These are phyloP conservation scores for Sparidentex hasta DNA, from an alignment of 2,797 vertebrate species.

Conservation along the genomic window DNA sequence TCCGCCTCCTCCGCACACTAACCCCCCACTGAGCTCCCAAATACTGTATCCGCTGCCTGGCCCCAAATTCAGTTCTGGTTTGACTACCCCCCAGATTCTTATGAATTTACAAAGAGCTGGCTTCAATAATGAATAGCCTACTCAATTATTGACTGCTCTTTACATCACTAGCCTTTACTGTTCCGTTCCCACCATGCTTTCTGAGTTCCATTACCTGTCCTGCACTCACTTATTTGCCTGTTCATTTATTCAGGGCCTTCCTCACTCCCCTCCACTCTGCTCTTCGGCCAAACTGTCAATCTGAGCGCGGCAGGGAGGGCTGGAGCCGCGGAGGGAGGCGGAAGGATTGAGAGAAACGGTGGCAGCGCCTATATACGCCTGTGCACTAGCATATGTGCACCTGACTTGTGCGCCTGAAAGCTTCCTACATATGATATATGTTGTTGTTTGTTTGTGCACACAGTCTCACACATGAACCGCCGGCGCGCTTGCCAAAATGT, in stretches of 20 bases:
- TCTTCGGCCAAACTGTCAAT: conserved; percentile 56
- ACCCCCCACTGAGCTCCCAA: conserved; percentile 14
- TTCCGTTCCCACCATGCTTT: conserved; percentile 64
- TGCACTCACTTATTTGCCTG: conserved; percentile 78
- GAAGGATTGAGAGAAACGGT: conserved; percentile 33
- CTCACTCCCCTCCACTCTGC: conserved; percentile 34
- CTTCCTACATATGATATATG: conserved; percentile 35
- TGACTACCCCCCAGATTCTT: conserved; percentile 48
- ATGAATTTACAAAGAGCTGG: conserved; percentile 74
- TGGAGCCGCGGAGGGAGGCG: conserved; percentile 9
- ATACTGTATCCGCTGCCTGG: conserved; percentile 37
- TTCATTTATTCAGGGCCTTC: conserved; percentile 79
- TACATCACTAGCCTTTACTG: conserved; percentile 78
- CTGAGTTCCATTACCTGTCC: conserved; percentile 80
- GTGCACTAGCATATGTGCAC: conserved; percentile 26
- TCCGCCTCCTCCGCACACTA: neutral
- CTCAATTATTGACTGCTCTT: conserved; percentile 80
- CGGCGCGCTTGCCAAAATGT: conserved; percentile 36
- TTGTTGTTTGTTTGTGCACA: conserved; percentile 27
- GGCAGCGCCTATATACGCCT: conserved; percentile 12
- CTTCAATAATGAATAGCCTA: conserved; percentile 75
- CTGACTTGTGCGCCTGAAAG: conserved; percentile 20
- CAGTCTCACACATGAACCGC: conserved; percentile 22
- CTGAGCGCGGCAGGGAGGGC: conserved; percentile 25
- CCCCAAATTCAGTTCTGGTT: conserved; percentile 43